phyloP scores from a whole-genome alignment of 2,797 vertebrate genomes.

The Labeo calbasu region DNA sequence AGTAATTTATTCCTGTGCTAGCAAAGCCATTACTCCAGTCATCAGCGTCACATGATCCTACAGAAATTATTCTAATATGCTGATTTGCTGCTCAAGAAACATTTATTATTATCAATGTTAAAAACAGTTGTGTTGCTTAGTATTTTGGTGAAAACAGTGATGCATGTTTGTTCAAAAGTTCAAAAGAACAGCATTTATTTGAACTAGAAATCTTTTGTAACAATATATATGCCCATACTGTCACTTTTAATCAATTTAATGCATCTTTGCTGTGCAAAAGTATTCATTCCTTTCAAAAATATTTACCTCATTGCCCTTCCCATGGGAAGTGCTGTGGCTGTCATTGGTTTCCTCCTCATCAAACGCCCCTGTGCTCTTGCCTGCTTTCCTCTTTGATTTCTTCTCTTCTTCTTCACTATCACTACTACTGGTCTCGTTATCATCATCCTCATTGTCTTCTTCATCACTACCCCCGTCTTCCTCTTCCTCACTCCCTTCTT shows the following conservation, averaged over 20 bases:
- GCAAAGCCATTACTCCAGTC: background rate
- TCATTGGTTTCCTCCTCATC: constrained; percentile 98
- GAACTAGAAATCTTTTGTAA: background rate
- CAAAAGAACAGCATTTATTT: background rate
- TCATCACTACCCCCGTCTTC: constrained; percentile 69
- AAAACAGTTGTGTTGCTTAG: background rate
- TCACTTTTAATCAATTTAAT: background rate
- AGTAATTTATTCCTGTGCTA: background rate
- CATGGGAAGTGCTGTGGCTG: constrained; percentile 94
- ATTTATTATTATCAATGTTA: background rate
- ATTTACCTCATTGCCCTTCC: constrained; percentile 93
- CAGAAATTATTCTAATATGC: background rate
- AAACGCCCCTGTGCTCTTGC: constrained; percentile 86
- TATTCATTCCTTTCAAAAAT: background rate
- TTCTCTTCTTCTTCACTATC: constrained; percentile 87
- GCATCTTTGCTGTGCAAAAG: background rate
- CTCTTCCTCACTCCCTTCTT: constrained; percentile 78
- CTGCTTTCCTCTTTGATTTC: constrained; percentile 87
- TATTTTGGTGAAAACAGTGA: background rate
- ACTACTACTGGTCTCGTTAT: constrained; percentile 88
- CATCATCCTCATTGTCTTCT: constrained; percentile 53
- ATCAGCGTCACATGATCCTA: background rate
- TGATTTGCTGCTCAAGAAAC: background rate
- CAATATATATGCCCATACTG: background rate
- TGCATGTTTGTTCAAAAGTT: background rate